Conservation (phyloP, 2,113 vertebrate species). For the Notiomystis cincta region DNA sequence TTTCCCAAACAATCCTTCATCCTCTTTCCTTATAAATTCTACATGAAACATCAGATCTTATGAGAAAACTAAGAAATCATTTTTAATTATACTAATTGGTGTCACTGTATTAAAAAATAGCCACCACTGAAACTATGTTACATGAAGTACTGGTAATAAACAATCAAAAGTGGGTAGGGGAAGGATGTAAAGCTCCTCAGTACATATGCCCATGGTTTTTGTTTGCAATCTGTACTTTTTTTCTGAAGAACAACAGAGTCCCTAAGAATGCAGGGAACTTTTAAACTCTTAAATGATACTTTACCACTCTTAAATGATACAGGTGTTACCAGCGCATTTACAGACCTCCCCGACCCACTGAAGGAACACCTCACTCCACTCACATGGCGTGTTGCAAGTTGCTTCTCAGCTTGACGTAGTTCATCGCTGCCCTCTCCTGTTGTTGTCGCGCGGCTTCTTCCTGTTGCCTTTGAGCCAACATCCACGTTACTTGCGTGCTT, state of each 20-base stretch:
- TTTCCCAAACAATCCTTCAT: not conserved
- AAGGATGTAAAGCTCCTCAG: not conserved
- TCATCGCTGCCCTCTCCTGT: constrained; percentile 94
- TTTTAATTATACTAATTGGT: not conserved
- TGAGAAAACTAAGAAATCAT: not conserved
- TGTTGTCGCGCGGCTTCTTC: constrained; percentile 90
- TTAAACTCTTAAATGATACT: not conserved
- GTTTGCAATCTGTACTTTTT: not conserved
- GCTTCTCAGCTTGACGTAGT: constrained; percentile 97
- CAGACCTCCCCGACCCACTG: not conserved
- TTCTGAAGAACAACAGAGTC: not conserved
- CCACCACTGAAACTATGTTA: not conserved
- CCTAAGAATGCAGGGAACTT: not conserved
- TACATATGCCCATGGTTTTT: not conserved
- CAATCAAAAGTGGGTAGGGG: not conserved
- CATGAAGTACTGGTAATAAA: not conserved
- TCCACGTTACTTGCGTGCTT: constrained; percentile 99
- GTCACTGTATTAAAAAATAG: not conserved
- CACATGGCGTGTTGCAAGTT: constrained; percentile 99
- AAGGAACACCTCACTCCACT: constrained; percentile 53
- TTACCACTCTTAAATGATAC: not conserved
- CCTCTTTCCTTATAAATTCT: not conserved
- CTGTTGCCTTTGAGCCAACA: constrained; percentile 97
- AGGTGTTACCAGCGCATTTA: not conserved
- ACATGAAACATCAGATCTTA: not conserved